Percentiles rank a stretch among this genome's conserved stretches.
phyloP scores from a whole-genome alignment of 1,140 invertebrate genomes.

The Pseudomyrmex cubaensis region DNA sequence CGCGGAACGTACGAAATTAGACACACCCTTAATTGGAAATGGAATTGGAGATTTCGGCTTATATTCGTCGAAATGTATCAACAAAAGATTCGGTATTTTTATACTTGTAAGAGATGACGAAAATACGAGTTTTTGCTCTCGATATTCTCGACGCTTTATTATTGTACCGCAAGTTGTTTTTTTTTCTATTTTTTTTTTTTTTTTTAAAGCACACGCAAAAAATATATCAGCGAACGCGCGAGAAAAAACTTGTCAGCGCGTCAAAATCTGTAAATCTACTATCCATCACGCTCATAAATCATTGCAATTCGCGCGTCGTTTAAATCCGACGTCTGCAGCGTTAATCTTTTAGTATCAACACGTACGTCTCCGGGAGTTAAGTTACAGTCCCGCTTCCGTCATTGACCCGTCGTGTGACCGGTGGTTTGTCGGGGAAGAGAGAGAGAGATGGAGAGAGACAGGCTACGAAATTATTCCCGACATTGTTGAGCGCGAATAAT shows the following conservation, averaged over 20 bases:
- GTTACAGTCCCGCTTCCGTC: slow-evolving; percentile 27
- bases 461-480: slow-evolving; percentile 69
- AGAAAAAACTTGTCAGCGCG: slow-evolving; percentile 23
- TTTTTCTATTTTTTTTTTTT: not conserved
- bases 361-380: slow-evolving; percentile 9
- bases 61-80: not conserved
- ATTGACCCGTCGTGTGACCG: slow-evolving; percentile 22
- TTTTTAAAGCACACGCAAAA: not conserved
- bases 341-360: slow-evolving; percentile 62
- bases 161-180: no score
- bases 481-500: slow-evolving; percentile 53
- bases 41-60: not conserved
- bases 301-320: not conserved
- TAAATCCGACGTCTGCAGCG: slow-evolving; percentile 19
- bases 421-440: slow-evolving; percentile 30
- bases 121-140: no score
- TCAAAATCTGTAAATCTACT: slow-evolving; percentile 19
- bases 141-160: no score
- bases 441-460: not conserved
- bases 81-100: not conserved
- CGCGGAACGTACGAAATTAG: slow-evolving; percentile 12
- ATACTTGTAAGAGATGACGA: not conserved
- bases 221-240: not conserved
- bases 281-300: slow-evolving; percentile 39
- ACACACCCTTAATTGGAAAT: slow-evolving; percentile 1